A percentile compares a stretch with the other conserved stretches of the same genome.
Evolutionary conservation across 2,888 invertebrate genomes (phyloP).

Genomic region (Andrena fulva): DNA sequence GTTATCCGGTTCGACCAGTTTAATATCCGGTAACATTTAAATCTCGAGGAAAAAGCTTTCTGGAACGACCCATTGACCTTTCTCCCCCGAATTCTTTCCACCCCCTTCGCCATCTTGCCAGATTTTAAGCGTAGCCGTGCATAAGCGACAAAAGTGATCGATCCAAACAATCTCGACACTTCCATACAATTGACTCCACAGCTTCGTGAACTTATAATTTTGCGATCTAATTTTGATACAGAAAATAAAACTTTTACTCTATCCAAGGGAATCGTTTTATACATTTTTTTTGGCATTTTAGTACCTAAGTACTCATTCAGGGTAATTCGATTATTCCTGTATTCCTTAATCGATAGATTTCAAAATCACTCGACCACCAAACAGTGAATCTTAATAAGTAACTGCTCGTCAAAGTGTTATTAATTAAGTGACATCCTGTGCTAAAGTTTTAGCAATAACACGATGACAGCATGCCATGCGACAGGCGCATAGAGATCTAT

Average conservation of each 20-base stretch:
- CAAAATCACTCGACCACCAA: too few species aligned
- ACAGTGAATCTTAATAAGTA: too few species aligned
- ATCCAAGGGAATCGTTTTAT: too few species aligned
- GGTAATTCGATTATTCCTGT: too few species aligned
- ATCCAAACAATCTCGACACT: conserved; percentile 17
- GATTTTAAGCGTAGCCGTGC: conserved; percentile 10
- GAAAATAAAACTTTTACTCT: background rate
- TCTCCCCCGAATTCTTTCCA: conserved; percentile 21
- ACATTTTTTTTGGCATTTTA: too few species aligned
- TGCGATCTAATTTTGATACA: background rate
- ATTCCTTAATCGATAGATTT: too few species aligned
- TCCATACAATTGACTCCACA: conserved; percentile 21
- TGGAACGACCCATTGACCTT: conserved; percentile 52
- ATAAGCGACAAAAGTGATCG: conserved; percentile 8
- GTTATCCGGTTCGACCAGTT: conserved; percentile 48
- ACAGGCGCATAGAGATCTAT: conserved; percentile 37
- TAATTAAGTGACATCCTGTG: too few species aligned
- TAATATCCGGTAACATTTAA: conserved; percentile 65
- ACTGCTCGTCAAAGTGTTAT: too few species aligned
- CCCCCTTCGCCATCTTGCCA: background rate
- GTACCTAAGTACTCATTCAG: too few species aligned
- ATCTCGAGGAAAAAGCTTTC: conserved; percentile 44
- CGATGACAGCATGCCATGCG: too few species aligned
- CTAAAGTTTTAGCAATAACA: too few species aligned
- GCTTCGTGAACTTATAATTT: conserved; percentile 1